phyloP scores from a whole-genome alignment of 2,113 vertebrate genomes.

The Trichomycterus rosablanca region DNA sequence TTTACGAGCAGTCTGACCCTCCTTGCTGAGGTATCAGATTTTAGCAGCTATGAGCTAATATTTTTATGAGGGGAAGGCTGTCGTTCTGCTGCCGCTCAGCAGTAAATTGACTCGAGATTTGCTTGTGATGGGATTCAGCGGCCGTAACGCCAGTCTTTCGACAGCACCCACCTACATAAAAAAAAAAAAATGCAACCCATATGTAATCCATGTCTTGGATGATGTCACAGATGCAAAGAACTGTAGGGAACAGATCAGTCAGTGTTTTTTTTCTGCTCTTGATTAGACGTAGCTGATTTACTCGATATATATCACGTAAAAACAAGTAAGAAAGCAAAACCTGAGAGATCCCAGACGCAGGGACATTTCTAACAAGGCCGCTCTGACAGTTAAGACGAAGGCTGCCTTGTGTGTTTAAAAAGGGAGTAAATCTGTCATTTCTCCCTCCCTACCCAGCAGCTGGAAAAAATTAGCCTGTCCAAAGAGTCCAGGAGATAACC shows the following conservation, averaged over 20 bases:
- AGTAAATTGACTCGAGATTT: constrained; percentile 34
- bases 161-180: neutral
- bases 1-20: constrained; percentile 40
- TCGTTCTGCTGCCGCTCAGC: constrained; percentile 15
- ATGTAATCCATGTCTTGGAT: too few species aligned
- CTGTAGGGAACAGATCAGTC: too few species aligned
- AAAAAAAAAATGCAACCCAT: neutral
- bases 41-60: constrained; percentile 50
- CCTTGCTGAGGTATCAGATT: constrained; percentile 44
- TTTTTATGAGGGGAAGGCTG: constrained; percentile 39
- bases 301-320: too few species aligned
- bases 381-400: constrained; percentile 60
- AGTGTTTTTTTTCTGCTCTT: too few species aligned
- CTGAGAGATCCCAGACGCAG: constrained; percentile 38
- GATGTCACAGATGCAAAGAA: too few species aligned
- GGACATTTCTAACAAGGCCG: constrained; percentile 60
- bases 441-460: constrained; percentile 53
- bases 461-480: constrained; percentile 72
- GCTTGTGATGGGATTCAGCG: constrained; percentile 25
- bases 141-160: constrained; percentile 7
- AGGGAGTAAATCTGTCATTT: constrained; percentile 72
- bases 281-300: too few species aligned
- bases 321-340: too few species aligned
- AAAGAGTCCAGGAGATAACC: constrained; percentile 58
- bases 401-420: constrained; percentile 67